Evolutionary conservation across 2,113 vertebrate genomes (phyloP).

Genomic region (Bolborhynchus lineola): DNA sequence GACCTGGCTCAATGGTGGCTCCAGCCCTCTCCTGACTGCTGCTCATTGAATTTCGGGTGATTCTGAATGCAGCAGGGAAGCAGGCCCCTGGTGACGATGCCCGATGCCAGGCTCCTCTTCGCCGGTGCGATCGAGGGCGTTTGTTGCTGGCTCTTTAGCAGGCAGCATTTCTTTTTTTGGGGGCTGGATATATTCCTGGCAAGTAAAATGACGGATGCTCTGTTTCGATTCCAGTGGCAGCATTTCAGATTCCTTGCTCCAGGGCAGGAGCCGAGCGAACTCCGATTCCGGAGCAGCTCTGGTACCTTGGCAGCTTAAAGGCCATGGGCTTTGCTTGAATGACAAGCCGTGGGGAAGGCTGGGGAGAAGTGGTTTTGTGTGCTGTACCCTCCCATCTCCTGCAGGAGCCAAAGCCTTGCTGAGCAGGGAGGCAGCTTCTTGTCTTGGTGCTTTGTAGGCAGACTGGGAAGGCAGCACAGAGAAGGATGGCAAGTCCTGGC

Average conservation of each 20-base stretch:
- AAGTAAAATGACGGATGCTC: conserved; percentile 76
- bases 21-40: background rate
- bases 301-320: conserved; percentile 58
- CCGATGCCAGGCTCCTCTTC: conserved; percentile 47
- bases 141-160: conserved; percentile 73
- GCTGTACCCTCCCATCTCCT: background rate
- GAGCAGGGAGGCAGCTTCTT: background rate
- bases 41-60: accelerated
- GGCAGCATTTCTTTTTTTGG: conserved; percentile 76
- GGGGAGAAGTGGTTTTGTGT: background rate
- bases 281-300: conserved; percentile 57
- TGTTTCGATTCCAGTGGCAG: conserved; percentile 72
- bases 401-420: background rate
- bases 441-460: background rate
- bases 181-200: conserved; percentile 78
- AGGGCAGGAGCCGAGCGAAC: conserved; percentile 57
- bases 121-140: conserved; percentile 64
- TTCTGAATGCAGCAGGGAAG: background rate
- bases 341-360: conserved; percentile 28
- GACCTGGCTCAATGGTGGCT: accelerated
- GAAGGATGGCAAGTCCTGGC: background rate
- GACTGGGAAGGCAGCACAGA: background rate
- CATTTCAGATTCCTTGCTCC: conserved; percentile 66
- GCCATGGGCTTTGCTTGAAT: conserved; percentile 44
- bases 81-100: conserved; percentile 56